Percentiles rank a stretch among this genome's conserved stretches.
These are phyloP conservation scores for Glaucomys volans DNA, from an alignment of 2,113 vertebrate species.

Conservation along the genomic window DNA sequence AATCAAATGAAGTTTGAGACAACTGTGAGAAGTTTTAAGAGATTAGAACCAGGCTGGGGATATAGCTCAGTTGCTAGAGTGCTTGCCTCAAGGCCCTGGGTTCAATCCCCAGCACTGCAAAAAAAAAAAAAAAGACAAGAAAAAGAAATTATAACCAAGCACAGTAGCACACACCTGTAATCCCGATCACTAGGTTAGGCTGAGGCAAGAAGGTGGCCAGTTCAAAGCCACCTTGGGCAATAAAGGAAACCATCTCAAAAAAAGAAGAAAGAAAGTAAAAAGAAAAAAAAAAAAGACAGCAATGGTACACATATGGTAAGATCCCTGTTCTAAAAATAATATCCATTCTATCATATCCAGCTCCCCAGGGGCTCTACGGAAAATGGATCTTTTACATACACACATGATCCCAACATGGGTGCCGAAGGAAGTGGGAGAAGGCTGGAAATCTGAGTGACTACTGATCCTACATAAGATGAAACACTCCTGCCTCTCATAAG, in stretches of 20 bases:
- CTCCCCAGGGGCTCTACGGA: not conserved
- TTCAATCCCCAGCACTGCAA: too few species aligned
- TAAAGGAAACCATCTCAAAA: not conserved
- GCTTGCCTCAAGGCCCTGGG: too few species aligned
- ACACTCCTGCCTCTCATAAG: not conserved
- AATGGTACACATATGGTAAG: not conserved
- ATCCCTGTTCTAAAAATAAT: not conserved
- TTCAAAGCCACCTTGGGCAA: not conserved
- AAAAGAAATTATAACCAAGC: slow-evolving; percentile 48
- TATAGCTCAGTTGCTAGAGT: too few species aligned
- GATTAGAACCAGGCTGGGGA: slow-evolving; percentile 21
- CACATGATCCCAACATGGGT: not conserved
- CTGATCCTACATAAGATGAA: not conserved
- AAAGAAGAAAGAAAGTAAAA: too few species aligned
- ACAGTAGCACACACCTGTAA: not conserved
- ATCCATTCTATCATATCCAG: not conserved
- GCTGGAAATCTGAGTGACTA: not conserved
- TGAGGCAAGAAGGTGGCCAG: not conserved
- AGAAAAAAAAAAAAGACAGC: not conserved
- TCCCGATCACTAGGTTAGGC: not conserved
- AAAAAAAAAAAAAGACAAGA: too few species aligned
- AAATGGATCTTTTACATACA: not conserved
- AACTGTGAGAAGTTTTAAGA: slow-evolving; percentile 47
- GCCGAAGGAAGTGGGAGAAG: not conserved
- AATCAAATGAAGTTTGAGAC: slow-evolving; percentile 40